Evolutionary conservation across 2,888 invertebrate species (phyloP), one percentile per base, ranked within the genome.

Genomic region (Perdita meconis): DNA sequence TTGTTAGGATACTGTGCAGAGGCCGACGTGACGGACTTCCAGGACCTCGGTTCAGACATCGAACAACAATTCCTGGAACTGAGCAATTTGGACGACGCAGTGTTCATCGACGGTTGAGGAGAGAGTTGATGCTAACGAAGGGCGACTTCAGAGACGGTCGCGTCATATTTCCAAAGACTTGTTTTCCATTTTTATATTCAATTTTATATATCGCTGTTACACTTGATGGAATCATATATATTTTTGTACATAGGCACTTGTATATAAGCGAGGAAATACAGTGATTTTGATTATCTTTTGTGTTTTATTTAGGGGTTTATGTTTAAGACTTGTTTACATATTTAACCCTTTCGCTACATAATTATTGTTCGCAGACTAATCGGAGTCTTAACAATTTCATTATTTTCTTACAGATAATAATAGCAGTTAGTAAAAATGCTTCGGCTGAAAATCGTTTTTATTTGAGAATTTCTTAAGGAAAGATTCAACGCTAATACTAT

Each of bases 61-160:
- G 92, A 92, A 63, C 91, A 91, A 26, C 92, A 92, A 66, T 92
- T 92, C 80, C 82, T 92, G 51, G 92, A 92, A 66, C 77, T 92
- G 38, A 90, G 88, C 79, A 90, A 86, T 57, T 82, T 92, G 53
- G 90, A 92, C 24, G 90, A 91, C 22, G 89, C 90, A 40, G 89
- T 92, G 53, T 92, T 91, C 69, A 90, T 92, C 68, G 89, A 87
- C 13, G 88, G 88, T 78, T 91, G 81, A 84, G 50, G 42, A 5
- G 42, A 19, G 0, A 2, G 10, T 12, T 0, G 2, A 47, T 22
- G 47, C 12, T 47, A 22, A 47, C 10, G 16, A 47, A 19, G 2
- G 47, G 3, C 19, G 3, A 4, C 47, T 12, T 13, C 5, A n/a
- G 24, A 34, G 24, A 30, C 10, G 24, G 19, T 13, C n/a, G 5